A percentile compares a stretch with the other conserved stretches of the same genome.
phyloP scores from a whole-genome alignment of 2,113 vertebrate genomes.

The human region GRCh38 chr11:30364001-30364500 shows the following conservation, averaged over 20 bases:
- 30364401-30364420: neutral
- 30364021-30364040: neutral
- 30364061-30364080: neutral
- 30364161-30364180: neutral
- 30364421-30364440: neutral
- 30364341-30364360: neutral
- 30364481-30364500: neutral
- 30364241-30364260: neutral
- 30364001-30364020: neutral
- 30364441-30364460: neutral
- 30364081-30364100: neutral
- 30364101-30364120: neutral
- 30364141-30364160: neutral
- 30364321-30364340: neutral
- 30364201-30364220: neutral
- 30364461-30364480: neutral
- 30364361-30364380: accelerated
- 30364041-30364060: neutral
- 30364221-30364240: neutral
- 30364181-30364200: neutral
- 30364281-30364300: neutral
- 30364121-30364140: neutral
- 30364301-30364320: neutral
- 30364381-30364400: neutral
- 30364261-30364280: neutral